These are phyloP conservation scores for Chironomus riparius DNA, from an alignment of 2,888 invertebrate genomes.

Conservation along the genomic window DNA sequence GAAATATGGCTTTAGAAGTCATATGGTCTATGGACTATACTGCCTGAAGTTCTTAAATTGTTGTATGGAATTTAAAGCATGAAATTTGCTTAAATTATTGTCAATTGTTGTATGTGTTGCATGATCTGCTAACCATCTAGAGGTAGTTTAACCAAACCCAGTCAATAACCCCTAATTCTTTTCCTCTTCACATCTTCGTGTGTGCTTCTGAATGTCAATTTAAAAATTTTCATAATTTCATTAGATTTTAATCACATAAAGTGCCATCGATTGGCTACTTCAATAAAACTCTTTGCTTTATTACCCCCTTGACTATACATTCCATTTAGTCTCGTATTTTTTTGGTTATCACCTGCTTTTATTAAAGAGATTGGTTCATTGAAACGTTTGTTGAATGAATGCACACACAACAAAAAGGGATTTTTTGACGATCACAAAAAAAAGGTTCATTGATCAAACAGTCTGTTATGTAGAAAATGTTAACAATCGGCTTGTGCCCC, in stretches of 20 bases:
- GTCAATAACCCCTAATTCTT: too few relatives aligned
- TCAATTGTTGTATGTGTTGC: too few relatives aligned
- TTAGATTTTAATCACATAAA: constrained; percentile 7
- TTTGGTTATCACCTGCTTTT: constrained; percentile 8
- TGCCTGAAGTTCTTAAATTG: too few relatives aligned
- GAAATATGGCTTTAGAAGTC: too few relatives aligned
- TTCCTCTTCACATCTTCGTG: not conserved
- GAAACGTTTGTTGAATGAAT: not conserved
- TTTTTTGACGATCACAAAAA: constrained; percentile 4
- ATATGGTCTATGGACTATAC: too few relatives aligned
- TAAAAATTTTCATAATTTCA: constrained; percentile 2
- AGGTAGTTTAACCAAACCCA: too few relatives aligned
- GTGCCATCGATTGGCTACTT: not conserved
- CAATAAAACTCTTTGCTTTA: constrained; percentile 3
- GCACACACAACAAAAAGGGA: not conserved
- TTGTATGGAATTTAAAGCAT: not conserved
- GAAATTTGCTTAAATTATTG: not conserved
- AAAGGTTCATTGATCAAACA: constrained; percentile 26
- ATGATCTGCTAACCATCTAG: too few relatives aligned
- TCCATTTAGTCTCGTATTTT: not conserved
- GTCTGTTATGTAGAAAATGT: not conserved
- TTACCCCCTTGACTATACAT: not conserved
- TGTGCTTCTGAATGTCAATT: constrained; percentile 7
- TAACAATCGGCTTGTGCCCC: constrained; percentile 22
- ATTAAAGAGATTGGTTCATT: constrained; percentile 3